Evolutionary conservation across 2,113 vertebrate species (phyloP), one percentile per base, ranked within the genome.

Genomic region (Salvator merianae): DNA sequence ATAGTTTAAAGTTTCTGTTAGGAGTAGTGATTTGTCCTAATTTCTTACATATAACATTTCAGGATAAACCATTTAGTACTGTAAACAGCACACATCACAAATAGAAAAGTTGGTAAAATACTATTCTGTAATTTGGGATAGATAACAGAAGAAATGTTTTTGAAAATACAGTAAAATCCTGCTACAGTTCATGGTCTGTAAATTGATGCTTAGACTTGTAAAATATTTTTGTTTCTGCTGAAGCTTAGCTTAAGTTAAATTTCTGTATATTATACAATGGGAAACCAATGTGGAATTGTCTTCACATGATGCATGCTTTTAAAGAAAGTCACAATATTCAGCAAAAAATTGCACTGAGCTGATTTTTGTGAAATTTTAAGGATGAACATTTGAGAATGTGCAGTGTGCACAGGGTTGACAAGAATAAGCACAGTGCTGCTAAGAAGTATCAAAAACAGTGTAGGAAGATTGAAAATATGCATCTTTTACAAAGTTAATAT

Each of bases 1-100:
- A 81, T 89, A 91, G 88, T 94, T 92, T 91, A 94, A 95, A 94
- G 72, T 89, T 92, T 96, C 95, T 95, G 91, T 94, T 95, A 96
- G 84, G 88, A 59, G 74, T 93, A 94, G 86, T 92, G 91, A 93
- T 95, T 95, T 95, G 87, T 90, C 87, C 81, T 89, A 94, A 93
- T 93, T 93, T 94, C 93, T 94, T 93, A 91, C 90, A 92, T 93
- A 50, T 32, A 82, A 85, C 73, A 3, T 89, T 78, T 79, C 81
- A 62, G 72, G 38, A 73, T 43, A 77, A 76, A 70, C 80, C 84
- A 81, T 36, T 76, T 69, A 66, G 36, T 26, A 22, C 32, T 63
- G 70, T 40, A 32, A 71, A 28, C 16, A 32, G 30, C 16, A 71
- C 16, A 71, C 9, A 28, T 30, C 22, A 79, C 7, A 63, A 70